Conservation (phyloP, 2,113 vertebrate species). For the Phyllostomus hastatus region DNA sequence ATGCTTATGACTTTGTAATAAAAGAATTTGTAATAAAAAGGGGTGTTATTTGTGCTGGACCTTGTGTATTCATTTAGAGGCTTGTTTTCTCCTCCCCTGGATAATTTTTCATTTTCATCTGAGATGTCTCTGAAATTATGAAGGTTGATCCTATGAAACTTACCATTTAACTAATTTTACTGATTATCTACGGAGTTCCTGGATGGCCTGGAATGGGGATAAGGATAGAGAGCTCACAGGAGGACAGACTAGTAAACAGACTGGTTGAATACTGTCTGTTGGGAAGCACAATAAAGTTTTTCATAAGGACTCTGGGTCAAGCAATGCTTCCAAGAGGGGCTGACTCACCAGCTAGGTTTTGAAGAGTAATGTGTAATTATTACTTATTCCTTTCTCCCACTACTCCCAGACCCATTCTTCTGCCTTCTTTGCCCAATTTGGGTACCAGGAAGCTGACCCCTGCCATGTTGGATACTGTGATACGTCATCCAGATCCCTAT, state of each 20-base stretch:
- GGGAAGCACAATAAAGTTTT: not conserved
- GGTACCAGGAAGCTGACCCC: not conserved
- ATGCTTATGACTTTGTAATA: too few species aligned
- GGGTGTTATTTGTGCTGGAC: too few species aligned
- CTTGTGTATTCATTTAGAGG: not conserved
- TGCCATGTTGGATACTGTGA: not conserved
- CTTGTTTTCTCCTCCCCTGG: not conserved
- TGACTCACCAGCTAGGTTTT: not conserved
- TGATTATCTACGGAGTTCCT: not conserved
- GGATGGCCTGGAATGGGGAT: not conserved
- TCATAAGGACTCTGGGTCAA: not conserved
- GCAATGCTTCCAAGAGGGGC: not conserved
- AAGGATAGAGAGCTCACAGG: not conserved
- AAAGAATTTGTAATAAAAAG: too few species aligned
- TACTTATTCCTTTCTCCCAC: not conserved
- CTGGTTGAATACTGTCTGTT: not conserved
- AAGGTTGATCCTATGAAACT: not conserved
- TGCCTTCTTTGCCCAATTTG: not conserved
- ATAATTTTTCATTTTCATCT: not conserved
- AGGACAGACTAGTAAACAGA: not conserved
- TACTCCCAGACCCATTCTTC: not conserved
- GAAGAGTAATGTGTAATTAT: not conserved
- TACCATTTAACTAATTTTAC: not conserved
- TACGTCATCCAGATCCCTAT: not conserved
- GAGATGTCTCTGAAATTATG: not conserved